Evolutionary conservation across 2,797 vertebrate species (phyloP).

Genomic region (Darevskia nairensis): DNA sequence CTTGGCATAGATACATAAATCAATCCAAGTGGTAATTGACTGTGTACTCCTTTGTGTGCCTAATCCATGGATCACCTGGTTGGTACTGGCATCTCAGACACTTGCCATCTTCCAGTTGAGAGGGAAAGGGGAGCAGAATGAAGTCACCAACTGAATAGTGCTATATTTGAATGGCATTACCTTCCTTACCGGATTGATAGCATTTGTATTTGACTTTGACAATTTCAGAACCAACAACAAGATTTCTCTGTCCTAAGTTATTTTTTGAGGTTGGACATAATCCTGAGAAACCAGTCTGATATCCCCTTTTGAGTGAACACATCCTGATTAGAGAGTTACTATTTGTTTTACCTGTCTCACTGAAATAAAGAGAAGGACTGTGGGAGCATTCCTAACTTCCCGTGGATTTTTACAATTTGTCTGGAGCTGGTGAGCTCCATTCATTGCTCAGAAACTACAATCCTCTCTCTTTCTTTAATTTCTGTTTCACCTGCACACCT

Average conservation of each 20-base stretch:
- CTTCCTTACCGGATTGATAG: neutral
- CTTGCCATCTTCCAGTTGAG: neutral
- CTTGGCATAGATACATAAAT: neutral
- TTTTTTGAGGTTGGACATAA: neutral
- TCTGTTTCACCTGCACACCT: conserved; percentile 43
- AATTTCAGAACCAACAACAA: neutral
- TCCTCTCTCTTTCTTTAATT: neutral
- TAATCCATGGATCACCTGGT: neutral
- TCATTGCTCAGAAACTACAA: conserved; percentile 30
- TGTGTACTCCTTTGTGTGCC: neutral
- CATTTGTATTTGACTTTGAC: neutral
- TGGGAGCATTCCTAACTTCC: conserved; percentile 33
- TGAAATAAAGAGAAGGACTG: neutral
- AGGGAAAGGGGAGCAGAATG: neutral
- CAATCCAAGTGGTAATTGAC: neutral
- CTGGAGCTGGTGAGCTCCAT: neutral
- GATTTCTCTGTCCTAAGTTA: neutral
- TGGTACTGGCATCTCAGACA: neutral
- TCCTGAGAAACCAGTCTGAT: neutral
- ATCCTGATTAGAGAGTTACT: neutral
- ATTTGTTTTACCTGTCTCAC: neutral
- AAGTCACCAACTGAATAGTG: neutral
- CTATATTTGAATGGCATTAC: neutral
- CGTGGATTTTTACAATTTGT: neutral
- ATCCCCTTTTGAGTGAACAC: neutral